These are phyloP conservation scores for Antennarius striatus DNA, from an alignment of 2,113 vertebrate species.

Conservation along the genomic window DNA sequence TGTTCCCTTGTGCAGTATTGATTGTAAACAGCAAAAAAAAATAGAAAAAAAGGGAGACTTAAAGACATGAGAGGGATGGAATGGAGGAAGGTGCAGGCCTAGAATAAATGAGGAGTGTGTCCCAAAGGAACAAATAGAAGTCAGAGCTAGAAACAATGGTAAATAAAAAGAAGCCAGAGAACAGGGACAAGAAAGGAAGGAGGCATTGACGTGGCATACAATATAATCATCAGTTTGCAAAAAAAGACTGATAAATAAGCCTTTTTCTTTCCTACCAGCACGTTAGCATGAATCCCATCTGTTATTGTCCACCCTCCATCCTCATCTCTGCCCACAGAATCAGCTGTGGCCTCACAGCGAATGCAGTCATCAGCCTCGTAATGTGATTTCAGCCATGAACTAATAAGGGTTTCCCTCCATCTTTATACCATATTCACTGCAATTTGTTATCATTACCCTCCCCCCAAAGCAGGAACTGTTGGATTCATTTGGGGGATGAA, in stretches of 20 bases:
- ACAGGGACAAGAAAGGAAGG: conserved; percentile 8
- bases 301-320: conserved; percentile 14
- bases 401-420: too few species aligned
- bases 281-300: conserved; percentile 61
- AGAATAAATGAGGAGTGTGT: conserved; percentile 51
- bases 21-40: conserved; percentile 9
- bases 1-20: conserved; percentile 10
- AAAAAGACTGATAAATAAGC: conserved; percentile 32
- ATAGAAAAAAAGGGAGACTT: conserved; percentile 10
- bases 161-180: conserved; percentile 38
- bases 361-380: too few species aligned
- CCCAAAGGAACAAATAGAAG: conserved; percentile 29
- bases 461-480: too few species aligned
- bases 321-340: too few species aligned
- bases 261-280: conserved; percentile 13
- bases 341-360: too few species aligned
- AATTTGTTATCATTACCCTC: too few species aligned
- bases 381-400: too few species aligned
- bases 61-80: conserved; percentile 13
- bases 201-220: conserved; percentile 20
- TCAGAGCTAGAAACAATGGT: conserved; percentile 45
- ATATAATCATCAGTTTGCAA: conserved; percentile 55
- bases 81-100: conserved; percentile 34
- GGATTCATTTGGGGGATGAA: too few species aligned
- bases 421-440: too few species aligned